phyloP scores from a whole-genome alignment of 2,113 vertebrate genomes.

The Hippolais icterina region DNA sequence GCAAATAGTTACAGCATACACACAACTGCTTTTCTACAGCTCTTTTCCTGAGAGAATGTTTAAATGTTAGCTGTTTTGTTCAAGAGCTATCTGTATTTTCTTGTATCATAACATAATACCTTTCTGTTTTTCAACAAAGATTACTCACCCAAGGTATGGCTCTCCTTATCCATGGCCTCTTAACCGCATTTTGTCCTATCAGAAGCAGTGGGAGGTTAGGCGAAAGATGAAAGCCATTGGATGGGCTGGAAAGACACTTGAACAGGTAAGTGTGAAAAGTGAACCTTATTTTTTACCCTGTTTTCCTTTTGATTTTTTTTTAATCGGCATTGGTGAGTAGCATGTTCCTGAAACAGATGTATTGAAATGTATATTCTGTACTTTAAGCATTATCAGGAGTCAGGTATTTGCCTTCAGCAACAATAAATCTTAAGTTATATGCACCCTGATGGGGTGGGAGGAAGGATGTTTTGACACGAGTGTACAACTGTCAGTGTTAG shows the following conservation, averaged over 20 bases:
- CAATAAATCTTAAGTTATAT: neutral
- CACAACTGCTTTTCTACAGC: neutral
- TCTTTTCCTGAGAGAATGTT: neutral
- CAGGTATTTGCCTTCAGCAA: neutral
- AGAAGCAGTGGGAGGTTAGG: constrained; percentile 96
- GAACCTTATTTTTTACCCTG: neutral
- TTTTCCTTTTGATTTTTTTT: neutral
- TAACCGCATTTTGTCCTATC: constrained; percentile 84
- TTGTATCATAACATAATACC: neutral
- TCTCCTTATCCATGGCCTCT: constrained; percentile 84
- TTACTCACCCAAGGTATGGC: constrained; percentile 80
- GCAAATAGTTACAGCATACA: neutral
- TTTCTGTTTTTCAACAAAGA: constrained; percentile 64
- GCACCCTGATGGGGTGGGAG: neutral
- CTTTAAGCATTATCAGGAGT: neutral
- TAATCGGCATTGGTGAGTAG: neutral
- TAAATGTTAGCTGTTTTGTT: neutral
- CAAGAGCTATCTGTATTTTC: neutral
- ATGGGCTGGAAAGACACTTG: constrained; percentile 89
- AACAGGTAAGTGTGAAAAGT: constrained; percentile 80
- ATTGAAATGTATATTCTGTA: neutral
- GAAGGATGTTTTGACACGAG: neutral
- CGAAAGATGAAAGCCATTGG: constrained; percentile 96
- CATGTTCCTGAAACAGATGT: neutral
- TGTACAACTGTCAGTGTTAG: neutral